phyloP scores from a whole-genome alignment of 2,888 invertebrate genomes.

The Hoplodrina ambigua region DNA sequence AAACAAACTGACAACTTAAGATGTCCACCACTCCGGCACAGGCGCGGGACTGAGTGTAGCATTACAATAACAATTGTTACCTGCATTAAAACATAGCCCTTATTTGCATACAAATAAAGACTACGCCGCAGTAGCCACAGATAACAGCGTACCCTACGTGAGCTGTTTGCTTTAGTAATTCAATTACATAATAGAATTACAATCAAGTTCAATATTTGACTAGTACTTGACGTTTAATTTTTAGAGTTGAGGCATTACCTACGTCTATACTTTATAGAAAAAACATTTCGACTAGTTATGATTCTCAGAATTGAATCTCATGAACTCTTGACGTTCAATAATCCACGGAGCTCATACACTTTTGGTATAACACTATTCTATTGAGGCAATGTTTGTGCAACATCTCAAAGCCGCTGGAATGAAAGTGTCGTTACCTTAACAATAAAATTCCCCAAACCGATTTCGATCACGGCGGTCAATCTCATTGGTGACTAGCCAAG shows the following conservation, averaged over 20 bases:
- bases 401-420: slow-evolving; percentile 21
- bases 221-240: slow-evolving; percentile 46
- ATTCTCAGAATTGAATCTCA: slow-evolving; percentile 18
- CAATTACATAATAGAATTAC: slow-evolving; percentile 76
- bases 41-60: slow-evolving; percentile 75
- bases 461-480: too few species aligned
- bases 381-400: slow-evolving; percentile 34
- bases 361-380: slow-evolving; percentile 17
- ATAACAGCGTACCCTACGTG: slow-evolving; percentile 55
- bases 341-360: slow-evolving; percentile 13
- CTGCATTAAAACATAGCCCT: slow-evolving; percentile 60
- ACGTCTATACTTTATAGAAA: slow-evolving; percentile 12
- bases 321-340: neutral
- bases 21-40: slow-evolving; percentile 79
- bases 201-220: slow-evolving; percentile 63
- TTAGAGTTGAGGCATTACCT: slow-evolving; percentile 7
- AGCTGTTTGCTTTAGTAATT: slow-evolving; percentile 80
- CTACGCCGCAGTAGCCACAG: slow-evolving; percentile 57
- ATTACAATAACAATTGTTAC: slow-evolving; percentile 85
- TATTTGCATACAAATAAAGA: slow-evolving; percentile 72
- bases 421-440: slow-evolving; percentile 28
- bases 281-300: slow-evolving; percentile 3
- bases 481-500: too few species aligned
- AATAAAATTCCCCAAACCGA: too few species aligned
- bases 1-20: slow-evolving; percentile 88